Conservation (phyloP, 2,797 vertebrate genomes). For the Erpetoichthys calabaricus region DNA sequence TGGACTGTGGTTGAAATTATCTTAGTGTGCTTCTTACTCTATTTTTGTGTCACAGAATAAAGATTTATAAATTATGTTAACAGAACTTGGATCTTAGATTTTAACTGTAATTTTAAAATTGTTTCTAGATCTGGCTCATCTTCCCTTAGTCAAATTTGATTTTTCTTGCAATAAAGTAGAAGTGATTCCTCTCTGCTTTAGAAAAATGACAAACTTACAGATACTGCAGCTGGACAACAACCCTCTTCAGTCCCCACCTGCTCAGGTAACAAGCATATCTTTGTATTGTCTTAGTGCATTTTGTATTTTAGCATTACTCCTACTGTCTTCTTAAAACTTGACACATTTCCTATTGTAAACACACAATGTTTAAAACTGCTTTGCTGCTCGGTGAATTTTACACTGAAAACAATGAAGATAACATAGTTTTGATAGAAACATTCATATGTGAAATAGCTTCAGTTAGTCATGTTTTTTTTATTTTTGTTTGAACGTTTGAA, state of each 20-base stretch:
- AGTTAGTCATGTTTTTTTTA: too few species aligned
- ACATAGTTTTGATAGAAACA: too few species aligned
- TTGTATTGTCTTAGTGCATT: constrained; percentile 14
- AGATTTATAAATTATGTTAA: too few species aligned
- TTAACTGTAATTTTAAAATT: constrained; percentile 8
- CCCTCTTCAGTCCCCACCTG: constrained; percentile 84
- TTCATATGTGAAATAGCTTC: too few species aligned
- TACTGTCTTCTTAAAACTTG: neutral
- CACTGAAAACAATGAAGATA: too few species aligned
- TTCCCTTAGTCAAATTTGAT: constrained; percentile 89
- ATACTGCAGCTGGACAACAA: constrained; percentile 80
- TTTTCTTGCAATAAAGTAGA: constrained; percentile 94
- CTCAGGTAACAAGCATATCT: constrained; percentile 55
- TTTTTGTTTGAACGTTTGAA: too few species aligned
- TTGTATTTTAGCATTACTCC: neutral
- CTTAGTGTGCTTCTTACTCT: too few species aligned
- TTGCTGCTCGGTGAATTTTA: too few species aligned
- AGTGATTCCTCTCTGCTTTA: constrained; percentile 79
- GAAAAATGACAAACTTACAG: constrained; percentile 81
- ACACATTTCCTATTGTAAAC: too few species aligned
- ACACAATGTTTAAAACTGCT: too few species aligned
- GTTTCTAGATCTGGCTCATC: constrained; percentile 66
- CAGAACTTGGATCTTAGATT: neutral
- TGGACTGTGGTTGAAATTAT: too few species aligned
- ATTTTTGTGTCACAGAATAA: too few species aligned